Base-by-base conservation (phyloP, 1,140 invertebrate species). In the Goniozus legneri region DNA sequence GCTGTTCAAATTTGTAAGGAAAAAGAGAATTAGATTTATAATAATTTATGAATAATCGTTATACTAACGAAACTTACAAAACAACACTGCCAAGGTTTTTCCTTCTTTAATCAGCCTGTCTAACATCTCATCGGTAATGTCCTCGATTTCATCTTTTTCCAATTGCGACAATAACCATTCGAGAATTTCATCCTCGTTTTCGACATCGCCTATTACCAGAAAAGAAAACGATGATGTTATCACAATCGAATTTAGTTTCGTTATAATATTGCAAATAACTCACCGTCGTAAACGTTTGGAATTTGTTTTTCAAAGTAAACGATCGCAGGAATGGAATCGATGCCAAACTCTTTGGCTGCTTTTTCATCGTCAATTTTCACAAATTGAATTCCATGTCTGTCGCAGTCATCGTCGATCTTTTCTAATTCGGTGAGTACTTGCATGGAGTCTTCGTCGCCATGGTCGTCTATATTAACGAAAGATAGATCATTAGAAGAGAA, bases 241-340 rank as follows among this genome's bases (percentile, higher is more conserved):
- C n/a, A 47, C 13, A 46, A 47, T 48, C 48, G 34, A 12, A 31
- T 51, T 24, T 42, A 2, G 20, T 12, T 15, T 18, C 6, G 10
- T 32, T 21, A 30, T 8, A 3, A n/a, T n/a, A n/a, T n/a, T n/a
- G n/a, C n/a, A n/a, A n/a, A n/a, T 34, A 44, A 62, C 65, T 66
- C 74, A 86, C 87, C 92, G 69, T 93, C 91, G 69, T 93, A 96
- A 58, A 95, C 80, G 75, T 91, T 93, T 45, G 92, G 92, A 69
- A 95, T 88, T 69, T 91, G 85, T 66, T 92, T 92, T 73, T 95
- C 91, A 72, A 94, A 96, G 73, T 94, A 95, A 43, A 96, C 90
- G 46, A 96, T 86, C 35, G 88, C 80, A 32, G 92, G 92, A 21
- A 91, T 71, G 44, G 84, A 79, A 63, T 94, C 89, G 54, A 95